Evolutionary conservation across 2,113 vertebrate genomes (phyloP).

Genomic region (Myodes glareolus): DNA sequence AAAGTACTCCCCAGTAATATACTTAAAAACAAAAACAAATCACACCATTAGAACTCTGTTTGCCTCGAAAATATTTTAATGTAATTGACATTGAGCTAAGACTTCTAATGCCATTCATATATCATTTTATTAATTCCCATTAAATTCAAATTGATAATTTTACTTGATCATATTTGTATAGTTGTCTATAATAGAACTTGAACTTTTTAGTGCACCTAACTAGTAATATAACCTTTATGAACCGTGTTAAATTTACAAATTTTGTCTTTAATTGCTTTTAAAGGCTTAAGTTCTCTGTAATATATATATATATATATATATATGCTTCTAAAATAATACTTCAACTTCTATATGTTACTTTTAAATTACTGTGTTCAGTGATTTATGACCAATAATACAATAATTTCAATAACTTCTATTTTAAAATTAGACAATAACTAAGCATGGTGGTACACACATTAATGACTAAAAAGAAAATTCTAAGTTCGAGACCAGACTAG

Average conservation of each 20-base stretch:
- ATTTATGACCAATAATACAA: background rate
- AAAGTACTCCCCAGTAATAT: background rate
- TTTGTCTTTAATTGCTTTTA: background rate
- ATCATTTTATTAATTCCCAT: background rate
- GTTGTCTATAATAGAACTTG: background rate
- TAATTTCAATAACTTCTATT: background rate
- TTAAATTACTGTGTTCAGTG: background rate
- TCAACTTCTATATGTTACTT: background rate
- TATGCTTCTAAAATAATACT: background rate
- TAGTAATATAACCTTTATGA: background rate
- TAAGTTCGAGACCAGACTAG: too few relatives aligned
- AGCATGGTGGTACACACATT: background rate
- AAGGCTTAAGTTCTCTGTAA: background rate
- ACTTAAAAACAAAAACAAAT: conserved; percentile 4
- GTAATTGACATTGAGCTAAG: background rate
- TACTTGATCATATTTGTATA: background rate
- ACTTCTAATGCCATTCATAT: background rate
- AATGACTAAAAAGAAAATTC: background rate
- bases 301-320: background rate
- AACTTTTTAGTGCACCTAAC: background rate
- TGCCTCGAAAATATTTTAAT: background rate
- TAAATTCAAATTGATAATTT: background rate
- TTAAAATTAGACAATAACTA: too few relatives aligned
- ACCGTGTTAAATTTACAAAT: conserved; percentile 19
- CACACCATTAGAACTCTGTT: background rate